Percentiles rank a stretch among this genome's conserved stretches.
These are phyloP conservation scores for Potamarius usumacintae DNA, from an alignment of 2,113 vertebrate genomes.

Conservation along the genomic window DNA sequence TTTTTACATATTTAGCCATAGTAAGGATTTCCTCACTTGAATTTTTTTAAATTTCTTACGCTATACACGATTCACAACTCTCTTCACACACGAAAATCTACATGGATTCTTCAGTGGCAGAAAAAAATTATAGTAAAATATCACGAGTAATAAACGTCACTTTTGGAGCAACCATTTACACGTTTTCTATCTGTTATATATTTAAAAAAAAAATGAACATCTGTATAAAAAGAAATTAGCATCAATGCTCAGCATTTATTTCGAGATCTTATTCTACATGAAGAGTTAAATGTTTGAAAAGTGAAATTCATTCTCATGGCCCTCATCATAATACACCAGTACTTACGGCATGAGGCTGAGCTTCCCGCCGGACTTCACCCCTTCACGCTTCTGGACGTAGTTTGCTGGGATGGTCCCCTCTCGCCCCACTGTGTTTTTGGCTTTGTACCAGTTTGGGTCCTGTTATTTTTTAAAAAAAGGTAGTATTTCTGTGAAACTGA, in stretches of 20 bases:
- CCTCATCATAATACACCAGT: neutral
- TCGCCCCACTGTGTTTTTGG: conserved; percentile 86
- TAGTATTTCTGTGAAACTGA: neutral
- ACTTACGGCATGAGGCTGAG: conserved; percentile 99
- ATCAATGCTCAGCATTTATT: neutral
- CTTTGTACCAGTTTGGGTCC: conserved; percentile 99
- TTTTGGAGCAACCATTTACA: neutral
- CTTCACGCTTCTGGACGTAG: conserved; percentile 94
- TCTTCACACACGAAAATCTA: neutral
- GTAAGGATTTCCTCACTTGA: neutral
- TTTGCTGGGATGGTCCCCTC: conserved; percentile 95
- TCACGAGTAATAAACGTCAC: neutral
- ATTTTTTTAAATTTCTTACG: neutral
- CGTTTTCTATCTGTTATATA: too few relatives aligned
- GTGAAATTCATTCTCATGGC: neutral
- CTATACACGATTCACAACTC: neutral
- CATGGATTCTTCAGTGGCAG: neutral
- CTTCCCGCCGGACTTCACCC: conserved; percentile 87
- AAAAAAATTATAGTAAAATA: neutral
- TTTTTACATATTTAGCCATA: neutral
- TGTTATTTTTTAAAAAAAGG: conserved; percentile 57
- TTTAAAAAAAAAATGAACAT: neutral
- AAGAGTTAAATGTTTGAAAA: neutral
- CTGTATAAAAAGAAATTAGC: neutral
- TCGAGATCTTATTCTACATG: neutral